A percentile compares a stretch with the other conserved stretches of the same genome.
These are phyloP conservation scores for Crocodylus rhombifer DNA, from an alignment of 2,797 vertebrate genomes.

Conservation along the genomic window DNA sequence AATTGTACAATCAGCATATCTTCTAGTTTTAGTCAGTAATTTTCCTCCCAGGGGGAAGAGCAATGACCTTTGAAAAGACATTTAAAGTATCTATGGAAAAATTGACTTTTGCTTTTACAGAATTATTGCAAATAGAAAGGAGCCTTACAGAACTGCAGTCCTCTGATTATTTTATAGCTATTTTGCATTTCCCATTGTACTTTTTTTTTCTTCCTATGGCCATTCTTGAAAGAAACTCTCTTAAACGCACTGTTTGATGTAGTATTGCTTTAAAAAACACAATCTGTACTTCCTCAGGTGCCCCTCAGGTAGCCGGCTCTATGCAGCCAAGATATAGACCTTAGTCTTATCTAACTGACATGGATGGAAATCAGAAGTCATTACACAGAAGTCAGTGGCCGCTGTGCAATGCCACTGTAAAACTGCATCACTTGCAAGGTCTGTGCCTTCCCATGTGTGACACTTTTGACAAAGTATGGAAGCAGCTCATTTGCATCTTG, in stretches of 20 bases:
- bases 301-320: constrained; percentile 5
- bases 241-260: not conserved
- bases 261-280: constrained; percentile 4
- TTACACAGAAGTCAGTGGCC: not conserved
- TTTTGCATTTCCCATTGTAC: constrained; percentile 4
- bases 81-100: not conserved
- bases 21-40: not conserved
- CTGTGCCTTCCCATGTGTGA: not conserved
- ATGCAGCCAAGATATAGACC: not conserved
- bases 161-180: constrained; percentile 2
- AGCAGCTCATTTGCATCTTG: constrained; percentile 18
- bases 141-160: not conserved
- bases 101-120: not conserved
- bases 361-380: constrained; percentile 46
- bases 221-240: constrained; percentile 17
- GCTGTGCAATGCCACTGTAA: not conserved
- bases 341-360: constrained; percentile 12
- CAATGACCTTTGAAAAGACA: not conserved
- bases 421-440: not conserved
- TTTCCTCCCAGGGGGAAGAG: not conserved
- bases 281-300: constrained; percentile 28
- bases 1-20: not conserved
- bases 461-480: constrained; percentile 8
- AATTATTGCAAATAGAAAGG: not conserved
- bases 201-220: not conserved